A percentile compares a stretch with the other conserved stretches of the same genome.
These are phyloP conservation scores for Geotrupes spiniger DNA, from an alignment of 2,888 invertebrate species.

Conservation along the genomic window DNA sequence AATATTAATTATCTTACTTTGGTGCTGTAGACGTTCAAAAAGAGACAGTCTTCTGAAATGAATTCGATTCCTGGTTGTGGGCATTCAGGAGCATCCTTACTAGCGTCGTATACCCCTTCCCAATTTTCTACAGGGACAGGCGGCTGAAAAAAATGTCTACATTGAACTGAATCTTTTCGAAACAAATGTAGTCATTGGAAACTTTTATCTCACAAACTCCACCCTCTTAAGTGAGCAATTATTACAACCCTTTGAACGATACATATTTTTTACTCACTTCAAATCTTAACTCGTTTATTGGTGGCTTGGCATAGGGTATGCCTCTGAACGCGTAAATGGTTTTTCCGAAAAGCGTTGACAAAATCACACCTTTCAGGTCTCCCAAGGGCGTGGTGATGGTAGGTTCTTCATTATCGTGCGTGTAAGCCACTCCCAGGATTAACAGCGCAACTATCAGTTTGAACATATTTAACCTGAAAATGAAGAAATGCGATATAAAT, in stretches of 20 bases:
- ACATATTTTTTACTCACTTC: conserved; percentile 39
- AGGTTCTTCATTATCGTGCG: no score
- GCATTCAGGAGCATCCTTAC: conserved; percentile 43
- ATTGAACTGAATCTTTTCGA: no score
- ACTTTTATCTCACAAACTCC: no score
- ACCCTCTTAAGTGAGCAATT: no score
- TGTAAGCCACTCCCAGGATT: no score
- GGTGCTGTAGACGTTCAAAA: conserved; percentile 60
- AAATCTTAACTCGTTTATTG: conserved; percentile 45
- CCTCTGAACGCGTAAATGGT: conserved; percentile 34
- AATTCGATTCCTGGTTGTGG: conserved; percentile 41
- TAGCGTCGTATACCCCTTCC: conserved; percentile 43
- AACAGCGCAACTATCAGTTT: no score
- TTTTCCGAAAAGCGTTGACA: conserved; percentile 31
- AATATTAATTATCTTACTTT: no score
- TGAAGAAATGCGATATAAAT: no score
- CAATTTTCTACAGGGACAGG: conserved; percentile 44
- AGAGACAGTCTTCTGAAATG: conserved; percentile 62
- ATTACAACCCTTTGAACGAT: no score
- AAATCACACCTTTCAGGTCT: conserved; percentile 32
- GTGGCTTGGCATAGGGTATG: conserved; percentile 35
- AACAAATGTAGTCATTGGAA: no score
- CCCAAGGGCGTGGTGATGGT: conserved; percentile 32
- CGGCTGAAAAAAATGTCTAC: conserved; percentile 42
- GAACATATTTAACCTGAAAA: no score